Base-by-base conservation (phyloP, 2,797 vertebrate species). In the Podargus strigoides region DNA sequence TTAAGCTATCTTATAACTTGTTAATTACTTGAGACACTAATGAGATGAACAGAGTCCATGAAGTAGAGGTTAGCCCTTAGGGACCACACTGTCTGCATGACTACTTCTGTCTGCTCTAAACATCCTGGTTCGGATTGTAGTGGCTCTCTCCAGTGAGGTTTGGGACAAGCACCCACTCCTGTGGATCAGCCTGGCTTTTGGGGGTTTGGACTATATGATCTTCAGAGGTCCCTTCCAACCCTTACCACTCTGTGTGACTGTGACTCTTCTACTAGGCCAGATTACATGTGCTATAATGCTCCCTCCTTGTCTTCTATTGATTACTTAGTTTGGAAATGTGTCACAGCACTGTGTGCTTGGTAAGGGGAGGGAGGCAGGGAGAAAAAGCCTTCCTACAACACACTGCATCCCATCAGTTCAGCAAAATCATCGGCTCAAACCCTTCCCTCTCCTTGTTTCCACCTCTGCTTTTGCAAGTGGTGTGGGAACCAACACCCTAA, bases 221-320 rank as follows among this genome's bases (percentile, higher is more conserved):
- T n/a, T n/a, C n/a, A n/a, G n/a, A n/a, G n/a, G n/a, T n/a, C n/a
- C n/a, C n/a, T n/a, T n/a, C n/a, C n/a, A n/a, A n/a, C n/a, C n/a
- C n/a, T n/a, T n/a, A n/a, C n/a, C n/a, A n/a, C n/a, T n/a, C n/a
- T n/a, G n/a, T n/a, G n/a, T n/a, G n/a, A n/a, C n/a, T n/a, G n/a
- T n/a, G n/a, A n/a, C 41, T 34, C 24, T 37, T 27, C 41, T 55
- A 46, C 49, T 49, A 15, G 50, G 36, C 14, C 62, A 47, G 7
- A 9, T 10, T 14, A 26, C 2, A 1, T 13, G 18, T 30, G 47
- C 39, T 72, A 14, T 36, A 53, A 42, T 0, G 1, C 34, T 58
- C 22, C 15, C 39, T 84, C 37, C n/a, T 68, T 52, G 8, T 70
- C 53, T 85, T 58, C 19, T 49, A 23, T 7, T 34, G 18, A 50